Evolutionary conservation across 2,888 invertebrate species (phyloP), one percentile per base, ranked within the genome.

Genomic region (Ligdia adustata): DNA sequence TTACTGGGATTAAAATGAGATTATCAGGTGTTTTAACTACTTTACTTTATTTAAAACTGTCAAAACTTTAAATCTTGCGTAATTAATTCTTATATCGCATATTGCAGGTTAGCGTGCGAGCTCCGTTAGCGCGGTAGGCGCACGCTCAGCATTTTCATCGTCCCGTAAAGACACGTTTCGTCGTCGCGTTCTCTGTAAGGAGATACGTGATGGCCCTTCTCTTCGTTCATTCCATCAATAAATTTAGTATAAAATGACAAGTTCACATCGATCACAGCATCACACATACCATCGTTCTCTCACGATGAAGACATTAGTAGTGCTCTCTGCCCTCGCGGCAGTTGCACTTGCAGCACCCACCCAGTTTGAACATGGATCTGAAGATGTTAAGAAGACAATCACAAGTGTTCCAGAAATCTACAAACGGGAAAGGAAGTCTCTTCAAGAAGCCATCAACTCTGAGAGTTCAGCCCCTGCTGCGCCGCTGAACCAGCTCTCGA

Each of bases 261-360:
- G 48, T 38, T 40, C 55, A 40, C 20, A 54, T 55, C 51, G 39
- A 52, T 61, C 50, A 52, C 57, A 68, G 53, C 66, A 84, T 79
- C 84, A 86, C 66, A 73, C 66, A 50, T 59, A 57, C 33, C 57
- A 61, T 55, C 66, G 62, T 55, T 55, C 58, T 56, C 68, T 62
- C 71, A 83, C 74, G 57, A 89, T 88, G 88, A 85, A 84, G 84
- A 79, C 75, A 62, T 58, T 83, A 60, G 63, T 83, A 60, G 75
- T 82, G 66, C 62, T 89, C 50, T 75, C 73, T 59, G 75, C 79
- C 64, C 56, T 86, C 64, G 78, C 66, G 48, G 61, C 75, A 24
- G 60, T 78, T 39, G 75, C 75, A 62, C 50, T 74, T 32, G 79
- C 86, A 46, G 82, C 82, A 18, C 88, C 89, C 12, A 57, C 82